Conservation (phyloP, 2,797 vertebrate genomes). For the Muscicapa comitata region DNA sequence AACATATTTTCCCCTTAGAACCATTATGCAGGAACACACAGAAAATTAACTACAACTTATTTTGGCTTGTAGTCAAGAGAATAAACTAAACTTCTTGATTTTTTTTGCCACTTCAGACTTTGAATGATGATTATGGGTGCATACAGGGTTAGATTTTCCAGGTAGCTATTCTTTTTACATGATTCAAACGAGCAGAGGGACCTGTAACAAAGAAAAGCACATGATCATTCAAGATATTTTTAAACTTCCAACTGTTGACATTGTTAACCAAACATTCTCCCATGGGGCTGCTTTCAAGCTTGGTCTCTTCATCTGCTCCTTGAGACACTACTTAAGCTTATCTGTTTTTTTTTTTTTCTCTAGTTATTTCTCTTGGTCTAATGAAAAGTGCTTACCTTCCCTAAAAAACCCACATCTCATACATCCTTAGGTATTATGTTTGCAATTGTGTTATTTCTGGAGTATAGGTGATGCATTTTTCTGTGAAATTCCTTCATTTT, state of each 20-base stretch:
- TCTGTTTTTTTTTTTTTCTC: not conserved
- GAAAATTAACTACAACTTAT: conserved; percentile 47
- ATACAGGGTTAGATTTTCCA: conserved; percentile 1
- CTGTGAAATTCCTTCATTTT: not conserved
- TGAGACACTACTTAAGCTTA: not conserved
- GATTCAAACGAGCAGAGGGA: conserved; percentile 74
- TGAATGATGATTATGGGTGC: not conserved
- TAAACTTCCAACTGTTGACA: not conserved
- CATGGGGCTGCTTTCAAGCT: not conserved
- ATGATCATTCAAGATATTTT: conserved; percentile 28
- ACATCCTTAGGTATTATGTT: not conserved
- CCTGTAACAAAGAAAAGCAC: conserved; percentile 67
- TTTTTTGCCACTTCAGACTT: conserved; percentile 18
- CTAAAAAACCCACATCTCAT: not conserved
- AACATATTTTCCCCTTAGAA: conserved; percentile 57
- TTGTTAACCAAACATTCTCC: conserved; percentile 16
- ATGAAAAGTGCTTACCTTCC: not conserved
- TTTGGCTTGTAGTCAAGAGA: conserved; percentile 65
- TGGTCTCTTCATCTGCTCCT: not conserved
- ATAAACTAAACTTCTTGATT: conserved; percentile 27
- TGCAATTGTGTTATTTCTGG: not conserved
- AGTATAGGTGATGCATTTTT: not conserved
- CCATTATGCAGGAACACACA: conserved; percentile 26
- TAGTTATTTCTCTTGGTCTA: not conserved
- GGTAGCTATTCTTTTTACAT: not conserved